Evolutionary conservation across 2,797 vertebrate genomes (phyloP), one percentile per base, ranked within the genome.

Genomic region (Parauchenoglanis ngamensis): DNA sequence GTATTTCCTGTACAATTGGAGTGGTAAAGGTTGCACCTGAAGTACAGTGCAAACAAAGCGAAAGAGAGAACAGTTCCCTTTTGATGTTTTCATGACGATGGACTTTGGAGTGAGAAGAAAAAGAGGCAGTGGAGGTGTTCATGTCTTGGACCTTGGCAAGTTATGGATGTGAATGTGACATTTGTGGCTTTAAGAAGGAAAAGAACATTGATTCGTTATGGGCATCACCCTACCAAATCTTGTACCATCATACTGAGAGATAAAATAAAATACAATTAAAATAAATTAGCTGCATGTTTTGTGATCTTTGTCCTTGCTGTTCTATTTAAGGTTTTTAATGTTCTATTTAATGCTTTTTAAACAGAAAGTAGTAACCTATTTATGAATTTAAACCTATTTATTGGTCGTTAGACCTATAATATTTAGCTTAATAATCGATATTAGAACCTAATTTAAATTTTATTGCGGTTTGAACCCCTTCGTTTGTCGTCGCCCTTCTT

Each of bases 1-100:
- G 10, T 80, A 31, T 78, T 78, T 57, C 76, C 76, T 78, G 76
- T 78, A 57, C 57, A 56, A 61, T 17, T 35, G n/a, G 21, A 10
- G 8, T 40, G 19, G 23, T 65, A n/a, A 82, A 82, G 2, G 44
- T 65, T 82, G 28, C 3, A 82, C 40, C 25, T 65, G 59, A 44
- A 65, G 7, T 49, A 44, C 35, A 63, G 35, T 61, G 23, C 57
- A 81, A 61, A 63, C 21, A 49, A 46, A 81, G n/a, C 4, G 40
- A 19, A 13, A 81, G 25, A 28, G 40, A 65, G 79, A 81, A 46
- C 57, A 17, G 1, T 4, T 46, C 52, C 13, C 75, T 31, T 56
- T 4, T 1, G 7, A 4, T 56, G 19, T 13, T 25, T 80, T 61
- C 21, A 25, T 80, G 54, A 40, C 7, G 17, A 56, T 56, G 77